phyloP scores from a whole-genome alignment of 2,797 vertebrate genomes.

The Pangasius sanitwongsei region DNA sequence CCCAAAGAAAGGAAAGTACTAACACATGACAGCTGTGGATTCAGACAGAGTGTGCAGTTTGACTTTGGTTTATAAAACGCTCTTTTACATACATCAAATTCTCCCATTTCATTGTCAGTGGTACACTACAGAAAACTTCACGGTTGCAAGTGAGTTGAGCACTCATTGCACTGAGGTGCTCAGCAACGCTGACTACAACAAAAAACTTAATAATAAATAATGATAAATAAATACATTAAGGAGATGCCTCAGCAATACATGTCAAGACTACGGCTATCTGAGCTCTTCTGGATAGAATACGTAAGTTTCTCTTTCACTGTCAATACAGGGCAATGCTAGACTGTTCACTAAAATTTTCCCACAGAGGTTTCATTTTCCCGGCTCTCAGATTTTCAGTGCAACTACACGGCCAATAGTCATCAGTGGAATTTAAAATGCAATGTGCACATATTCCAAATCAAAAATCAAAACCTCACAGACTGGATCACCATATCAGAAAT shows the following conservation, averaged over 20 bases:
- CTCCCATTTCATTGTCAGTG: not conserved
- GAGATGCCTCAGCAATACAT: not conserved
- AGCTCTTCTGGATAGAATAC: not conserved
- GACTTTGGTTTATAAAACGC: not conserved
- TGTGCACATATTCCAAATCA: not conserved
- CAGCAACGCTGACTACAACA: constrained; percentile 3
- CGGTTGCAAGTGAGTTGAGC: not conserved
- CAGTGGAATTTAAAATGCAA: not conserved
- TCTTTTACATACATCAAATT: not conserved
- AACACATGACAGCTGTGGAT: not conserved
- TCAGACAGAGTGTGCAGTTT: not conserved
- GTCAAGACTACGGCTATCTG: constrained; percentile 11
- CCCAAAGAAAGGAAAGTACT: not conserved
- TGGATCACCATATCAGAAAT: not conserved
- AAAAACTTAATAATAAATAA: constrained; percentile 21
- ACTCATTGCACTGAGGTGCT: not conserved
- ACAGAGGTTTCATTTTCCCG: not conserved
- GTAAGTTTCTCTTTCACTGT: not conserved
- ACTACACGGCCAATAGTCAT: not conserved
- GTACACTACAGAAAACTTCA: not conserved
- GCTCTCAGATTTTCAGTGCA: not conserved
- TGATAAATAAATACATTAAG: constrained; percentile 12
- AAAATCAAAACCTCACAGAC: not conserved
- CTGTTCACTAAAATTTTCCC: not conserved
- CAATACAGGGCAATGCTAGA: not conserved